Percentiles rank a stretch among this genome's conserved stretches.
phyloP scores from a whole-genome alignment of 1,140 invertebrate genomes.

The Nixonia krombeini region DNA sequence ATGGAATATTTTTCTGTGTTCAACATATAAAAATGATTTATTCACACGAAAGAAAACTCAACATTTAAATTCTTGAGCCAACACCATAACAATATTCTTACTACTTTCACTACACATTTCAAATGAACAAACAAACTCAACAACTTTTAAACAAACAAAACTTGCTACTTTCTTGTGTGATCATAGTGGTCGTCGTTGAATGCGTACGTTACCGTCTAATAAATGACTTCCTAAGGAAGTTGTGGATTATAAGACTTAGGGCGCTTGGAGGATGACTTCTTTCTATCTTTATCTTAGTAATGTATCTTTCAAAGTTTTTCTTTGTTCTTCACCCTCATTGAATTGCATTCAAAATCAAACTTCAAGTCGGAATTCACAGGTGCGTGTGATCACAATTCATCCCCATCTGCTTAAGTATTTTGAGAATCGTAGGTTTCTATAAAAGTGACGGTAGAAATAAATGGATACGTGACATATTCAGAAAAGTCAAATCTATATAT shows the following conservation, averaged over 20 bases:
- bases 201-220: conserved; percentile 58
- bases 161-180: too few relatives aligned
- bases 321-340: conserved; percentile 14
- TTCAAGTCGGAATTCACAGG: conserved; percentile 22
- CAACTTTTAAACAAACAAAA: too few relatives aligned
- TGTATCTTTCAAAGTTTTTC: conserved; percentile 27
- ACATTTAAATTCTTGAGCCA: too few relatives aligned
- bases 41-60: too few relatives aligned
- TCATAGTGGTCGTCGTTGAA: conserved; percentile 42
- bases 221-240: conserved; percentile 72
- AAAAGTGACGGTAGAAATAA: conserved; percentile 7
- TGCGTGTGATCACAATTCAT: conserved; percentile 40
- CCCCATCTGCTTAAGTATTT: background rate
- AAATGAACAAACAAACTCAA: too few relatives aligned
- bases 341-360: conserved; percentile 27
- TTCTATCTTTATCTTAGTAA: conserved; percentile 19
- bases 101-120: too few relatives aligned
- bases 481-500: too few relatives aligned
- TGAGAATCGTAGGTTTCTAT: conserved; percentile 6
- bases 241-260: conserved; percentile 70
- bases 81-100: too few relatives aligned
- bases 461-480: background rate
- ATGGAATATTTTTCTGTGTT: too few relatives aligned
- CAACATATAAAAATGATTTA: too few relatives aligned
- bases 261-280: conserved; percentile 39